These are phyloP conservation scores for Ophion ellenae DNA, from an alignment of 2,888 invertebrate species.

Conservation along the genomic window DNA sequence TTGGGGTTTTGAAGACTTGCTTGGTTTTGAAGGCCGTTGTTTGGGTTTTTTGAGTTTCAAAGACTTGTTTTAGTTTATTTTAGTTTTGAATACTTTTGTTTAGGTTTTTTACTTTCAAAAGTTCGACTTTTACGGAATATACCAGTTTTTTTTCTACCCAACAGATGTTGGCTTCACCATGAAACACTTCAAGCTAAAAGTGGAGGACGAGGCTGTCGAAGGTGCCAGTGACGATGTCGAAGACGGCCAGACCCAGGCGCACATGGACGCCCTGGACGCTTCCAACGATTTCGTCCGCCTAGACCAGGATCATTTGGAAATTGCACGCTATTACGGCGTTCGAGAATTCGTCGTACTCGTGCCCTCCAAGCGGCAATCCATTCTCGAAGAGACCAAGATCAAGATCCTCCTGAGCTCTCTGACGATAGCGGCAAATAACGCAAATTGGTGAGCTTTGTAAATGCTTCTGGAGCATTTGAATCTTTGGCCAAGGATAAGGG, in stretches of 20 bases:
- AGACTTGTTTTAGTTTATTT: constrained; percentile 7
- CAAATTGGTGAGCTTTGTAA: constrained; percentile 86
- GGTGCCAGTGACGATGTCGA: constrained; percentile 74
- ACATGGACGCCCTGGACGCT: constrained; percentile 85
- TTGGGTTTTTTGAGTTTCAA: too few relatives aligned
- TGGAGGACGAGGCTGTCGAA: constrained; percentile 73
- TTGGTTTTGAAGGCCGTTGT: too few relatives aligned
- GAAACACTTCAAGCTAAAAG: constrained; percentile 79
- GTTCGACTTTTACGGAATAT: too few relatives aligned
- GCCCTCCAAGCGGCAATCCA: constrained; percentile 86
- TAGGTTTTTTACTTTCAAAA: too few relatives aligned
- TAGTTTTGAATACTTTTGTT: background rate
- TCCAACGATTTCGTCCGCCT: constrained; percentile 87
- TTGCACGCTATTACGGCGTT: constrained; percentile 92
- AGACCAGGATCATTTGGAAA: constrained; percentile 83
- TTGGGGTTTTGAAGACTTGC: background rate
- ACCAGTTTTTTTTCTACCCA: constrained; percentile 29
- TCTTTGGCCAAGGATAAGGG: background rate
- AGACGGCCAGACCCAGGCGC: constrained; percentile 80
- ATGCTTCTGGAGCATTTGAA: background rate
- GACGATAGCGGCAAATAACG: constrained; percentile 92
- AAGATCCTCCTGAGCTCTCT: constrained; percentile 92
- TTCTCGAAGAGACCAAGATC: constrained; percentile 89
- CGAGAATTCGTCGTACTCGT: constrained; percentile 92
- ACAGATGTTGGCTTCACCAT: constrained; percentile 76